phyloP scores from a whole-genome alignment of 2,888 invertebrate genomes.

The Dorcus hopei region DNA sequence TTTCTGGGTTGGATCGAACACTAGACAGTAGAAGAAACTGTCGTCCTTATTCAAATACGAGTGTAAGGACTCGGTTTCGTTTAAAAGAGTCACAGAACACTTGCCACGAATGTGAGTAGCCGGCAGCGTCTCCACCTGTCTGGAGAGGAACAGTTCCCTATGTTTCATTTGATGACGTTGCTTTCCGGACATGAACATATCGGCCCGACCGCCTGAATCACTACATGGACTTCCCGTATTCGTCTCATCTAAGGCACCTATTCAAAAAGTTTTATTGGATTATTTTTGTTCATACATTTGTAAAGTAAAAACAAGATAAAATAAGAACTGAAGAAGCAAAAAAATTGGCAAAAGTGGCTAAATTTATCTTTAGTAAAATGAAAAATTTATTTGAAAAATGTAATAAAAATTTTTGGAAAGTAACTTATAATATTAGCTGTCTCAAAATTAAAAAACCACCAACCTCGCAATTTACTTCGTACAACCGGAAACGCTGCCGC shows the following conservation, averaged over 20 bases:
- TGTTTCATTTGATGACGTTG: conserved; percentile 96
- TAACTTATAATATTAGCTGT: too few relatives aligned
- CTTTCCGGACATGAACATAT: conserved; percentile 66
- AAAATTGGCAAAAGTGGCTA: too few relatives aligned
- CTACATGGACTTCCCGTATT: conserved; percentile 39
- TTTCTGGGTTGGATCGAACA: conserved; percentile 98
- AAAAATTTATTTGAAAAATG: too few relatives aligned
- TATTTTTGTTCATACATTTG: too few relatives aligned
- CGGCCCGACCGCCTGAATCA: conserved; percentile 13
- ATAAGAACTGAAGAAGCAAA: too few relatives aligned
- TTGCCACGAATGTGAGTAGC: conserved; percentile 99
- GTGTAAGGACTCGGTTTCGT: conserved; percentile 95
- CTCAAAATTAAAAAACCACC: too few relatives aligned
- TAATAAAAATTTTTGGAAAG: too few relatives aligned
- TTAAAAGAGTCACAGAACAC: conserved; percentile 97
- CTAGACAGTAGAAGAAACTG: conserved; percentile 99
- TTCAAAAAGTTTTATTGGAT: not conserved
- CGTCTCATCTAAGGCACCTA: conserved; percentile 48
- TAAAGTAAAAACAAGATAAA: too few relatives aligned
- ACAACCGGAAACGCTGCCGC: too few relatives aligned
- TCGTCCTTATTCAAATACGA: conserved; percentile 98
- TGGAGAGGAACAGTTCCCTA: conserved; percentile 95
- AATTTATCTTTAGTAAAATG: too few relatives aligned
- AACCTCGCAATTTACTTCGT: too few relatives aligned
- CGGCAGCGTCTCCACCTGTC: conserved; percentile 96